Conservation (phyloP, 2,888 invertebrate genomes). For the Lasioglossum malachurum region DNA sequence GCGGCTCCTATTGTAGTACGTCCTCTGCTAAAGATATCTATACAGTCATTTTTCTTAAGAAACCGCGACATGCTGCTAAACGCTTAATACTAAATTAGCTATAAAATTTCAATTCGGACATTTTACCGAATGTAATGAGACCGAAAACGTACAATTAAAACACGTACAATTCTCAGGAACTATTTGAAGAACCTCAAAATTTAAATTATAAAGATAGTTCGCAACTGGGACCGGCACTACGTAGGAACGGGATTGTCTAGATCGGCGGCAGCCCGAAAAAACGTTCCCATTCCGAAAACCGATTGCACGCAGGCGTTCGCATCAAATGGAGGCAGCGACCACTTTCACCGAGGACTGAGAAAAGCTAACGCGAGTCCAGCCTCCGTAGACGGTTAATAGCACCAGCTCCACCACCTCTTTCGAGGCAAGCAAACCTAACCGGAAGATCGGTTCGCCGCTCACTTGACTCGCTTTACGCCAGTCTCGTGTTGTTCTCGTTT, state of each 20-base stretch:
- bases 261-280: background rate
- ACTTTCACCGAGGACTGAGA: slow-evolving; percentile 68
- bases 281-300: slow-evolving; percentile 5
- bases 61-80: no score
- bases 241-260: background rate
- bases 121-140: no score
- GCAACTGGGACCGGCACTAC: background rate
- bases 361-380: slow-evolving; percentile 48
- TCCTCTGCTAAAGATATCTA: no score
- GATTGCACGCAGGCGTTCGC: slow-evolving; percentile 8
- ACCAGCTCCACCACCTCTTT: slow-evolving; percentile 54
- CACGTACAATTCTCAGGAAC: no score
- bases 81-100: no score
- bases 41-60: no score
- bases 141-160: no score
- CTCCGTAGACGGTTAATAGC: slow-evolving; percentile 60
- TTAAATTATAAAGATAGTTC: background rate
- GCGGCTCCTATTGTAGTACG: no score
- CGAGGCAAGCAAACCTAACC: slow-evolving; percentile 51
- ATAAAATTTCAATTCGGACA: no score
- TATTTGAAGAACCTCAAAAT: background rate
- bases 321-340: slow-evolving; percentile 31
- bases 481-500: slow-evolving; percentile 53
- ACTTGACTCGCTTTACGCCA: slow-evolving; percentile 62
- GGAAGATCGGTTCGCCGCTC: slow-evolving; percentile 67